A percentile compares a stretch with the other conserved stretches of the same genome.
These are phyloP conservation scores for Cistogaster globosa DNA, from an alignment of 2,888 invertebrate species.

Conservation along the genomic window DNA sequence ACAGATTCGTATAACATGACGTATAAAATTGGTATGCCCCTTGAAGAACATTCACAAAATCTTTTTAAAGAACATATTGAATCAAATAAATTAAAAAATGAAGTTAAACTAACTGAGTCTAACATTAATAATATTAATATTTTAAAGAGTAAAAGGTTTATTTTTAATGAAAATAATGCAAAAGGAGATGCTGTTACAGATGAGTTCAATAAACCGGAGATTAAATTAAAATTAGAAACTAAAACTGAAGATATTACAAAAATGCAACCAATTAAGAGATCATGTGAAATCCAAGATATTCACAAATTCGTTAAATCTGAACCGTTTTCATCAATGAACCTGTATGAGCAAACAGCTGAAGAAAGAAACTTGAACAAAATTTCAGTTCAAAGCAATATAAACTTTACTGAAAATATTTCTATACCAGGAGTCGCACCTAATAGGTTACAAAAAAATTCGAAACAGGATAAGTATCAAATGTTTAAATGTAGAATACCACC, in stretches of 20 bases:
- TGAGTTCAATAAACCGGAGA: background rate
- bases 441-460: background rate
- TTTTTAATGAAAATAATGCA: background rate
- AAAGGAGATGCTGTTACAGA: background rate
- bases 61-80: no score
- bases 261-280: background rate
- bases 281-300: background rate
- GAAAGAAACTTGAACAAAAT: background rate
- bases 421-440: background rate
- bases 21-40: background rate
- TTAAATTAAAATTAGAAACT: background rate
- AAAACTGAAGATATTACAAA: background rate
- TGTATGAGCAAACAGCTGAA: background rate
- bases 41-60: no score
- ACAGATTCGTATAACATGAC: background rate
- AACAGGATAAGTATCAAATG: background rate
- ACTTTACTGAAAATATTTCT: background rate
- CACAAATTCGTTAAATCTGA: background rate
- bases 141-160: no score
- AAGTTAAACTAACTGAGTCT: no score
- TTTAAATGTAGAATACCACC: background rate
- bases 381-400: no score
- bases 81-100: no score
- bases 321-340: background rate
- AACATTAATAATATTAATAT: no score